Evolutionary conservation across 2,888 invertebrate species (phyloP).

Genomic region (Sicus ferrugineus): DNA sequence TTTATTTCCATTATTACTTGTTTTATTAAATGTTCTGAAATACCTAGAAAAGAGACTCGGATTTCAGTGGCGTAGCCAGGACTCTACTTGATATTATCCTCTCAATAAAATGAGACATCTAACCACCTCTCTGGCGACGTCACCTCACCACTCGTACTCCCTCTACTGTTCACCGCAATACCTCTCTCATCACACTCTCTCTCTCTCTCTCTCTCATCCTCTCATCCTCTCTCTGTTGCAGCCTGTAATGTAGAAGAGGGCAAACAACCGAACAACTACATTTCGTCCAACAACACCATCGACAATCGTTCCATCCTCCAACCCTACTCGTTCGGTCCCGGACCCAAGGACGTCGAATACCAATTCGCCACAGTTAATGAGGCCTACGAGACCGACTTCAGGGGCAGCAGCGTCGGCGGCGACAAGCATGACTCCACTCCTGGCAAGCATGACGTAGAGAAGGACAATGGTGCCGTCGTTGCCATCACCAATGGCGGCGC

Average conservation of each 20-base stretch:
- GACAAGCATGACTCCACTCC: constrained; percentile 32
- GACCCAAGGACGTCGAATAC: constrained; percentile 56
- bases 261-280: constrained; percentile 81
- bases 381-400: constrained; percentile 51
- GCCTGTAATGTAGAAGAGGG: constrained; percentile 90
- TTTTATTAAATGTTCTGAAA: no score
- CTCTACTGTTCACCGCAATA: no score
- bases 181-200: no score
- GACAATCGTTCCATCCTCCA: constrained; percentile 60
- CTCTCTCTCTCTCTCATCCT: neutral
- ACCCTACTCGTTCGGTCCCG: constrained; percentile 57
- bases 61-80: no score
- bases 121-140: no score
- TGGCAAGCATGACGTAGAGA: constrained; percentile 56
- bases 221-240: constrained; percentile 59
- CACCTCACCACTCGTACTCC: no score
- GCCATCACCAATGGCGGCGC: constrained; percentile 33
- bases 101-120: neutral
- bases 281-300: constrained; percentile 63
- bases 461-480: constrained; percentile 44
- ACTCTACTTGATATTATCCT: no score
- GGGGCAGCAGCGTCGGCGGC: constrained; percentile 43
- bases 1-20: no score
- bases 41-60: no score
- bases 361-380: constrained; percentile 56